phyloP scores from a whole-genome alignment of 92 coral and sea anemone species.

The Nematostella vectensis region DNA sequence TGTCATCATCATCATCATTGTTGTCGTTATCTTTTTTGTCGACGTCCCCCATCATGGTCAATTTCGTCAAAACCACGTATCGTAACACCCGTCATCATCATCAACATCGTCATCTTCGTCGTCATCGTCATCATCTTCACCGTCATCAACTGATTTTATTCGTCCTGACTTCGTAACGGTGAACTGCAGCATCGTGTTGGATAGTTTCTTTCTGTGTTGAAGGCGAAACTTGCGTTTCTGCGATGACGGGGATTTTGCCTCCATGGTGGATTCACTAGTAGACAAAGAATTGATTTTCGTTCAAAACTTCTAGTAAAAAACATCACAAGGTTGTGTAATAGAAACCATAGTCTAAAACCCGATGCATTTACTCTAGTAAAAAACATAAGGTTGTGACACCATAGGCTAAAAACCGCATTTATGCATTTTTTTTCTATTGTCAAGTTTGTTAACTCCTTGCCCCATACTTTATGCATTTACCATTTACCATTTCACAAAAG shows the following conservation, averaged over 20 bases:
- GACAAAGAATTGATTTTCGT: not conserved
- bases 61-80: constrained; percentile 6
- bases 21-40: too few relatives aligned
- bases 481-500: too few relatives aligned
- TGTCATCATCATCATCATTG: too few relatives aligned
- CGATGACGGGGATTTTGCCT: constrained; percentile 9
- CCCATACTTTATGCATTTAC: too few relatives aligned
- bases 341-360: not conserved
- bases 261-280: constrained; percentile 12
- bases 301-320: not conserved
- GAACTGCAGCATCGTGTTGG: constrained; percentile 5
- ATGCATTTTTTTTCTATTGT: not conserved
- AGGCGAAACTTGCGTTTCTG: constrained; percentile 13
- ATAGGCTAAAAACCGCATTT: not conserved
- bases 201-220: constrained; percentile 33
- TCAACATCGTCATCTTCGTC: constrained; percentile 5
- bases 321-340: not conserved
- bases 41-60: too few relatives aligned
- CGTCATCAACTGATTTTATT: constrained; percentile 1
- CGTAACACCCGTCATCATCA: not conserved
- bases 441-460: not conserved
- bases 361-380: not conserved
- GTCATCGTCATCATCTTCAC: constrained; percentile 5
- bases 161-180: not conserved
- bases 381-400: too few relatives aligned